Evolutionary conservation across 2,888 invertebrate species (phyloP).

Genomic region (Agrenia bidenticulata): DNA sequence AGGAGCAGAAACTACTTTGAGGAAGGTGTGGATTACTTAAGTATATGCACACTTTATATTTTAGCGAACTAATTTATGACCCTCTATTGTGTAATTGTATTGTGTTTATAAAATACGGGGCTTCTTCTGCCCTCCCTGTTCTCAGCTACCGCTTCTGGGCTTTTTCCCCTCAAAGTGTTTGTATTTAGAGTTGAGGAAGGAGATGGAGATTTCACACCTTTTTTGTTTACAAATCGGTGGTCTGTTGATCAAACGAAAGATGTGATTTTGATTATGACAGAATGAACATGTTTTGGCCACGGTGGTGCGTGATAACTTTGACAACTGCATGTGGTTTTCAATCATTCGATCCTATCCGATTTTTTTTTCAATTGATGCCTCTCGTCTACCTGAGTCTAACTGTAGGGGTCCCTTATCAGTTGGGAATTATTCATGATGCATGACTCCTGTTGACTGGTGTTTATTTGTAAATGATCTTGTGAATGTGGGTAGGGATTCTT

Average conservation of each 20-base stretch:
- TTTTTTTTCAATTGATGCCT: background rate
- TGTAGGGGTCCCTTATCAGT: conserved; percentile 14
- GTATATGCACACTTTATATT: background rate
- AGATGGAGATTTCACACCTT: background rate
- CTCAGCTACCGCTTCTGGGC: no score
- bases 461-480: no score
- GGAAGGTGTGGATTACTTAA: conserved; percentile 6
- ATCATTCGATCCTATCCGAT: background rate
- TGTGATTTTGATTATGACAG: conserved; percentile 2
- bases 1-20: background rate
- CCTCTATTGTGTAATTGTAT: background rate
- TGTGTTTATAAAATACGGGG: no score
- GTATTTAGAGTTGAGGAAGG: background rate
- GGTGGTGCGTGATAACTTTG: conserved; percentile 10
- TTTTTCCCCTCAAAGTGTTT: no score
- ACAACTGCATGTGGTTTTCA: conserved; percentile 8
- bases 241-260: background rate
- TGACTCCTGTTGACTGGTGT: background rate
- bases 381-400: conserved; percentile 2
- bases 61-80: conserved; percentile 2
- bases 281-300: background rate
- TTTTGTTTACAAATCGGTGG: background rate
- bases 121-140: no score
- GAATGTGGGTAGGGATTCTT: no score
- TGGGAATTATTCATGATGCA: conserved; percentile 1